Base-by-base conservation (phyloP, 2,888 invertebrate species). In the Hemithea aestivaria region DNA sequence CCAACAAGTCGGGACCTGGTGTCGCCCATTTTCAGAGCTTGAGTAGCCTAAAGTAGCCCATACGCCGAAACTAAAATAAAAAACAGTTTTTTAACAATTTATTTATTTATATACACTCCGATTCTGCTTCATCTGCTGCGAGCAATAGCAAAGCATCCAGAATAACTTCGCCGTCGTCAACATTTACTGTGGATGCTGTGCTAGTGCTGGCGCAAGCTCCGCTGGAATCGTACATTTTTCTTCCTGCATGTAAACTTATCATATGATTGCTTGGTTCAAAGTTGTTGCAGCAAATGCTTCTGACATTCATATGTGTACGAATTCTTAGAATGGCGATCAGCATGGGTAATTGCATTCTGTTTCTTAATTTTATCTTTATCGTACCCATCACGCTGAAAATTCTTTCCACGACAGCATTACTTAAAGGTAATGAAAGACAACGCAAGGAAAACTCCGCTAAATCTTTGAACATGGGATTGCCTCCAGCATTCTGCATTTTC, bases 401-500 rank as follows among this genome's bases (percentile, higher is more conserved):
- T 40, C 41, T 40, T 41, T 45, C 45, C 5, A 46, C 44, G 29
- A 45, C 44, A n/a, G 46, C 43, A 31, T 49, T 48, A 40, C 45
- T 48, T 26, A 48, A 31, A 38, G 45, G 45, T 35, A 49, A 45
- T 37, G 46, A 50, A 24, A 36, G 39, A 34, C 41, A 41, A 7
- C 44, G 35, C 8, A 47, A 29, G 26, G 41, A 36, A 42, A 30
- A 40, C 38, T 39, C 28, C 22, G 30, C 33, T 39, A 33, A 28
- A 8, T 32, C 40, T 40, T 42, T 40, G 22, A 47, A 48, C 41
- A 48, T 47, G 23, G 26, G 26, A 35, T 39, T 36, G 8, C 45
- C 41, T 11, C 45, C 45, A 40, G 42, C 48, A 45, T 48, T 48
- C 39, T 42, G 23, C 41, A 43, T 47, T 45, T 48, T 45, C 27